These are phyloP conservation scores for Holacanthus passer DNA, from an alignment of 2,113 vertebrate species.

Conservation along the genomic window DNA sequence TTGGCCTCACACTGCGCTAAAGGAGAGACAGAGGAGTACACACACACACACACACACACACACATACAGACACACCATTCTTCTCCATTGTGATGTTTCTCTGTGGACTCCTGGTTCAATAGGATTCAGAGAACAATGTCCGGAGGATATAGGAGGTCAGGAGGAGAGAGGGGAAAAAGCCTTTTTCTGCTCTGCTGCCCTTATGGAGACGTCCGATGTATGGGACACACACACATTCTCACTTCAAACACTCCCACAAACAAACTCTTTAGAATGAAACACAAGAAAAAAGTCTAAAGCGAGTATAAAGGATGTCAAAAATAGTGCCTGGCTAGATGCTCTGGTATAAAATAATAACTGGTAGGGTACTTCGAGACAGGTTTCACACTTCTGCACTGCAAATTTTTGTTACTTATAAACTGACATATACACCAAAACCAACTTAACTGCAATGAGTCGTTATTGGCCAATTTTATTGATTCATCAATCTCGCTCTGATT, in stretches of 20 bases:
- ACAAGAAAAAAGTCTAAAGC: neutral
- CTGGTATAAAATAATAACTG: neutral
- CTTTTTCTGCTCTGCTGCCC: constrained; percentile 70
- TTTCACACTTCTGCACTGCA: neutral
- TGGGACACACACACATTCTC: constrained; percentile 31
- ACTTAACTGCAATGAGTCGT: neutral
- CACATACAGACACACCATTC: constrained; percentile 52
- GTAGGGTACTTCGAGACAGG: too few relatives aligned
- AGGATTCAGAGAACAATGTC: constrained; percentile 82
- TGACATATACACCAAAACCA: neutral
- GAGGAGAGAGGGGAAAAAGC: constrained; percentile 66
- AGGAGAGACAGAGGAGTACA: constrained; percentile 28
- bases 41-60: constrained; percentile 32
- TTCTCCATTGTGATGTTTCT: constrained; percentile 77
- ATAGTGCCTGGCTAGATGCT: neutral
- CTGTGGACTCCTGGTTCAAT: constrained; percentile 78
- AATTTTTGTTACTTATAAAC: neutral
- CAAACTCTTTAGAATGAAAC: neutral
- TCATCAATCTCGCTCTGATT: neutral
- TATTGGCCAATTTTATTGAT: neutral
- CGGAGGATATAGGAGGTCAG: constrained; percentile 77
- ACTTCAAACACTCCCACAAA: neutral
- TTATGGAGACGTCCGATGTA: constrained; percentile 60
- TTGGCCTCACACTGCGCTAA: constrained; percentile 72
- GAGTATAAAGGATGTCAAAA: neutral